These are phyloP conservation scores for Xiphydria camelus DNA, from an alignment of 2,888 invertebrate species.

Conservation along the genomic window DNA sequence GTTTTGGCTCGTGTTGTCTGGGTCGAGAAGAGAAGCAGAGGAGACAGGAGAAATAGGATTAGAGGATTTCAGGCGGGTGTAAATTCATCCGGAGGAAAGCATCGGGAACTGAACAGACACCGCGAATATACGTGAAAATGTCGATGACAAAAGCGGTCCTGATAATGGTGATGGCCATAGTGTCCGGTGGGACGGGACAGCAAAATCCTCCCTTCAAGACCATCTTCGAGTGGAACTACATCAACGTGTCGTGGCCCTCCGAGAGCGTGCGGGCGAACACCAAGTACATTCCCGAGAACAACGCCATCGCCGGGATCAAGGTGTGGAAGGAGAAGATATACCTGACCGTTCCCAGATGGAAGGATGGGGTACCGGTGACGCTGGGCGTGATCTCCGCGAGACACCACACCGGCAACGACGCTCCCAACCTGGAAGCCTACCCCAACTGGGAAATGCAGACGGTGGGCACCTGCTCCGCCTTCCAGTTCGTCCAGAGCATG, in stretches of 20 bases:
- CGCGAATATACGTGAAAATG: constrained; percentile 13
- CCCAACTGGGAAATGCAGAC: constrained; percentile 73
- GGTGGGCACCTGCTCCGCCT: constrained; percentile 68
- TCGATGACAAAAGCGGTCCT: constrained; percentile 10
- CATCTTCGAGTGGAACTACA: constrained; percentile 72
- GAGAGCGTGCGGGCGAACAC: constrained; percentile 62
- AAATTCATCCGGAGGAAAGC: too few relatives aligned
- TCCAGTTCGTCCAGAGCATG: constrained; percentile 76
- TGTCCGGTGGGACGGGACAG: constrained; percentile 16
- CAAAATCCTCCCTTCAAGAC: constrained; percentile 65
- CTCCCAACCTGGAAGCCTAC: constrained; percentile 66
- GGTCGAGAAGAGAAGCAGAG: too few relatives aligned
- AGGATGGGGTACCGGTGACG: constrained; percentile 72
- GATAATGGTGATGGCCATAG: constrained; percentile 18
- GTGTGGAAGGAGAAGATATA: constrained; percentile 70
- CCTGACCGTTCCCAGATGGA: constrained; percentile 71
- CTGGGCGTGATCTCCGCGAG: constrained; percentile 63
- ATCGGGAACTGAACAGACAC: too few relatives aligned
- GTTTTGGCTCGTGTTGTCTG: too few relatives aligned
- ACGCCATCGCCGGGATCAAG: constrained; percentile 70
- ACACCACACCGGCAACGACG: constrained; percentile 61
- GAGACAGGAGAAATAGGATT: too few relatives aligned
- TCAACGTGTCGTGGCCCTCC: constrained; percentile 71
- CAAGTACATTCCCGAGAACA: constrained; percentile 69
- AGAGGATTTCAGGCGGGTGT: too few relatives aligned